phyloP scores from a whole-genome alignment of 2,797 vertebrate species.

The Sternotherus odoratus region DNA sequence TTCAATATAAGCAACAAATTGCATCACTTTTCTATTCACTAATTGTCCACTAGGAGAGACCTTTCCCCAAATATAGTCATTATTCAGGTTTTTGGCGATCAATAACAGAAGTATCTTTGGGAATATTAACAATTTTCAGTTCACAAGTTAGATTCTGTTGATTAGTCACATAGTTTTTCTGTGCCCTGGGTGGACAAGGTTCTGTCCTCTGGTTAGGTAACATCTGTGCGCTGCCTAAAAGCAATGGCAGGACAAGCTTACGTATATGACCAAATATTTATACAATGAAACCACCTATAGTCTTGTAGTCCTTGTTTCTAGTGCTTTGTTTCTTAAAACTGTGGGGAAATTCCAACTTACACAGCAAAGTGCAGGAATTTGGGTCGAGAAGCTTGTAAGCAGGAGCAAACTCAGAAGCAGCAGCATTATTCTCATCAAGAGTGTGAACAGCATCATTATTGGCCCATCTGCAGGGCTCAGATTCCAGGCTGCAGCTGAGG shows the following conservation, averaged over 20 bases:
- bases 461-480: background rate
- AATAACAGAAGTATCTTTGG: constrained; percentile 44
- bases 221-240: constrained; percentile 17
- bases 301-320: background rate
- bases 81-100: constrained; percentile 13
- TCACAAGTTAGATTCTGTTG: constrained; percentile 62
- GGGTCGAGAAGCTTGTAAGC: background rate
- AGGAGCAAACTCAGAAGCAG: background rate
- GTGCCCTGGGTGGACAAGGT: background rate
- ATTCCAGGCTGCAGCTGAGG: background rate
- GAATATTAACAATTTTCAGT: constrained; percentile 52
- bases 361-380: background rate
- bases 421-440: background rate
- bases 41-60: constrained; percentile 18
- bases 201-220: constrained; percentile 45
- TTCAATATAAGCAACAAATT: constrained; percentile 35
- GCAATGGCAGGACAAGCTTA: background rate
- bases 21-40: constrained; percentile 7
- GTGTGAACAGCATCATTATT: background rate
- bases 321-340: background rate
- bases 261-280: background rate
- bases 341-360: background rate
- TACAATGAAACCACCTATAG: background rate
- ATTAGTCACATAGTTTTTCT: constrained; percentile 60
- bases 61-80: constrained; percentile 29